Conservation (phyloP, 2,888 invertebrate genomes). For the Nyleta sp. region DNA sequence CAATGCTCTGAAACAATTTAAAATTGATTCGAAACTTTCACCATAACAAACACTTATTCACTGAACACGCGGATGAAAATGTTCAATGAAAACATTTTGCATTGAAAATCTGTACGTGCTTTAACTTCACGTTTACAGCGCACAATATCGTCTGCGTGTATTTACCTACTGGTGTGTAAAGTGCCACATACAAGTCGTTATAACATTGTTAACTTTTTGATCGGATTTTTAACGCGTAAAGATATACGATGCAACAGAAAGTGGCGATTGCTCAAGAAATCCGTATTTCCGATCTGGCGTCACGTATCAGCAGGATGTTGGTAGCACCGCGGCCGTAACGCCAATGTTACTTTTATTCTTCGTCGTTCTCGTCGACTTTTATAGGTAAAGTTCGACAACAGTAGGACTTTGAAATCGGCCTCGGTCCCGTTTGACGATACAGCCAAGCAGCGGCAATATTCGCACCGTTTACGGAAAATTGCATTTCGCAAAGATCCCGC, state of each 20-base stretch:
- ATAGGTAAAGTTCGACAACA: constrained; percentile 75
- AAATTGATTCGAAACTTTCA: too few relatives aligned
- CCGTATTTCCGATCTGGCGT: constrained; percentile 50
- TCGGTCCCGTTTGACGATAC: constrained; percentile 59
- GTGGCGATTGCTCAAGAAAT: constrained; percentile 61
- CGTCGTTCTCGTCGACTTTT: constrained; percentile 74
- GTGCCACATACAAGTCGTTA: constrained; percentile 29
- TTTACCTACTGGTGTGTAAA: constrained; percentile 62
- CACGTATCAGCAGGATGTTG: constrained; percentile 63
- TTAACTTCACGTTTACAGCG: constrained; percentile 8
- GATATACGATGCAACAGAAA: constrained; percentile 32
- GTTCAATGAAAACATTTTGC: constrained; percentile 13
- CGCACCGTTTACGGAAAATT: constrained; percentile 77
- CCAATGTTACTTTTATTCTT: constrained; percentile 74
- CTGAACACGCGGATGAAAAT: too few relatives aligned
- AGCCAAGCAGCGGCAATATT: constrained; percentile 41
- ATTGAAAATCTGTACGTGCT: not conserved
- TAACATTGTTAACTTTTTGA: constrained; percentile 32
- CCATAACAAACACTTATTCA: too few relatives aligned
- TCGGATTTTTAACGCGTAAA: constrained; percentile 37
- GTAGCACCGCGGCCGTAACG: constrained; percentile 41
- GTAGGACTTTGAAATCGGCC: constrained; percentile 67
- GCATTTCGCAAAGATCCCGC: constrained; percentile 75
- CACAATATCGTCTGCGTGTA: not conserved
- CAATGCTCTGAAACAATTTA: too few relatives aligned